Evolutionary conservation across 2,888 invertebrate species (phyloP), one percentile per base, ranked within the genome.

Genomic region (Ectobius pallidus): DNA sequence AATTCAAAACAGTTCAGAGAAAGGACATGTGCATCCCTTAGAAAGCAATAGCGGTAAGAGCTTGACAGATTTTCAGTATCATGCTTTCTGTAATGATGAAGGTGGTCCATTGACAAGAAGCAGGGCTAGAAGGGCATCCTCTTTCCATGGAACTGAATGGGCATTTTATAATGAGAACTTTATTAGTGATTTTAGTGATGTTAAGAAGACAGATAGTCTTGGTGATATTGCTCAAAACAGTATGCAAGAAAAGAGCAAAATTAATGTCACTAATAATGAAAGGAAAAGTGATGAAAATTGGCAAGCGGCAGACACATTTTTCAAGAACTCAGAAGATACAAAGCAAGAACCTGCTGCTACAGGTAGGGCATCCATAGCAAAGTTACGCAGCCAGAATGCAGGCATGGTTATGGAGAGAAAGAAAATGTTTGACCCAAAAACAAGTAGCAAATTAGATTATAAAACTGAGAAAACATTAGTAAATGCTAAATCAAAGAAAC

Each of bases 401-500:
- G 94, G 93, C 7, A 92, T 92, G 85, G 93, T 94, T 0, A 83
- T 92, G 73, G 92, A 92, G 1, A 93, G 92, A 84, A 92, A 92
- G 0, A 91, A 89, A 80, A 83, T 93, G 27, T 94, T 93, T 79
- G 91, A 93, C 80, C 52, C 46, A 20, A 61, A 55, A n/a, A 58
- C 20, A 72, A 75, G 73, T 16, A 11, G 16, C 58, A 58, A 16
- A 16, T 14, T 58, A 16, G 25, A 14, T 11, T 1, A 46, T 46
- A 3, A 20, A 22, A 7, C 34, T 34, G 58, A 58, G 30, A 58
- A 30, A 6, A 30, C 27, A n/a, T 30, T 11, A 58, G n/a, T 14
- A 30, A 30, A 58, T 14, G 14, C 16, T 27, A 58, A 58, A 58
- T 4, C 58, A 58, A 32, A 32, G 27, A 16, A 14, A 30, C 16